Percentiles rank a stretch among this genome's conserved stretches.
Evolutionary conservation across 2,797 vertebrate genomes (phyloP).

Genomic region (Sebastes hopkinsi): DNA sequence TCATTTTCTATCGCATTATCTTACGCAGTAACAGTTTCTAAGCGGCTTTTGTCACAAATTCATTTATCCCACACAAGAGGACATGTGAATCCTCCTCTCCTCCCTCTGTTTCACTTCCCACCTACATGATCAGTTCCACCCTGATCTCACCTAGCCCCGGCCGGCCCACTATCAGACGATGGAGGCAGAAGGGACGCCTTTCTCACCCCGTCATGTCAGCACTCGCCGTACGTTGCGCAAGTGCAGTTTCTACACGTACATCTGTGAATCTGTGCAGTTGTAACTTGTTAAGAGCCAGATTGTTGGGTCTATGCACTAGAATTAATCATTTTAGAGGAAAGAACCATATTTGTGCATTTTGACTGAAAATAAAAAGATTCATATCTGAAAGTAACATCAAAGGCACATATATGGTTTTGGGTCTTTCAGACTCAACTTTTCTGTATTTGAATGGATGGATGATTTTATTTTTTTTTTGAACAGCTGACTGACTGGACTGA

Average conservation of each 20-base stretch:
- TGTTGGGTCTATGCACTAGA: conserved; percentile 58
- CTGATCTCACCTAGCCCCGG: conserved; percentile 10
- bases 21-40: conserved; percentile 7
- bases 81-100: conserved; percentile 18
- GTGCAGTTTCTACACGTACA: conserved; percentile 47
- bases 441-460: neutral
- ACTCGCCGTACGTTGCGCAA: conserved; percentile 29
- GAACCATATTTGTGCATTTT: conserved; percentile 42
- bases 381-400: conserved; percentile 34
- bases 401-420: conserved; percentile 27
- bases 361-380: conserved; percentile 12
- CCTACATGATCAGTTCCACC: neutral
- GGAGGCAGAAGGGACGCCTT: neutral
- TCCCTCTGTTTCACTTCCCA: conserved; percentile 18
- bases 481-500: conserved; percentile 20
- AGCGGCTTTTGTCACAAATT: conserved; percentile 1
- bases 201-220: conserved; percentile 42
- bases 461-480: neutral
- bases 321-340: conserved; percentile 10
- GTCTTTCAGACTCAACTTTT: conserved; percentile 15
- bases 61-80: neutral
- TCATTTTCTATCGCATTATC: conserved; percentile 23
- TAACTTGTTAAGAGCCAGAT: conserved; percentile 26
- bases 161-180: neutral
- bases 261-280: conserved; percentile 31